Evolutionary conservation across 2,888 invertebrate genomes (phyloP), one percentile per base, ranked within the genome.

Genomic region (Ditylenchus weischeri): DNA sequence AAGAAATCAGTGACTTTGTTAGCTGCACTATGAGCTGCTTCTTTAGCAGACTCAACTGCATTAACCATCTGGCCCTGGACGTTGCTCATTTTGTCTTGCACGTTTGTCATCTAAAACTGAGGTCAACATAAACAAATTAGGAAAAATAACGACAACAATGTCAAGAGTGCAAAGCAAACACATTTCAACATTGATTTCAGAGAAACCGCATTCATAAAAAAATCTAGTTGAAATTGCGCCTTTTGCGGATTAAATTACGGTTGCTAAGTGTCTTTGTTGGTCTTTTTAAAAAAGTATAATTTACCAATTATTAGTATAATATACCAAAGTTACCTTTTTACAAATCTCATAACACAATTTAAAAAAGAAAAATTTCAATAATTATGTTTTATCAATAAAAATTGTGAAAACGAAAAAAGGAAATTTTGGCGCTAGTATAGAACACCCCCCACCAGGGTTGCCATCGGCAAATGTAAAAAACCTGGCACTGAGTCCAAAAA

Each of bases 1-100:
- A 82, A 78, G 68, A 82, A 81, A 63, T 82, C 81, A 19, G 79
- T 71, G 18, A 82, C 78, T 11, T 73, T 74, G 62, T 78, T 76
- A 36, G 78, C 77, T 35, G 76, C 76, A 54, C 72, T 75, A n/a
- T 72, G 73, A n/a, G 78, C 80, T 2, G 78, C 79, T 54, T 80
- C 81, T 49, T 76, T 74, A 13, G 79, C 80, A 43, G 72, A 72
- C 57, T 81, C 80, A 70, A 79, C 74, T 0, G 78, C 79, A 38
- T 74, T 75, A 19, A 74, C 72, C 10, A 80, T 71, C 71, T 80
- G 78, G 66, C 78, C 80, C 57, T 74, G 72, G 35, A 80, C 72
- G 73, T 76, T 76, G 66, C 73, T 73, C 77, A 77, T 75, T 57
- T 58, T 68, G 18, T 58, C 57, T 3, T 58, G 69, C 19, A 63